phyloP scores from a whole-genome alignment of 2,797 vertebrate species.

The Myotis vivesi region DNA sequence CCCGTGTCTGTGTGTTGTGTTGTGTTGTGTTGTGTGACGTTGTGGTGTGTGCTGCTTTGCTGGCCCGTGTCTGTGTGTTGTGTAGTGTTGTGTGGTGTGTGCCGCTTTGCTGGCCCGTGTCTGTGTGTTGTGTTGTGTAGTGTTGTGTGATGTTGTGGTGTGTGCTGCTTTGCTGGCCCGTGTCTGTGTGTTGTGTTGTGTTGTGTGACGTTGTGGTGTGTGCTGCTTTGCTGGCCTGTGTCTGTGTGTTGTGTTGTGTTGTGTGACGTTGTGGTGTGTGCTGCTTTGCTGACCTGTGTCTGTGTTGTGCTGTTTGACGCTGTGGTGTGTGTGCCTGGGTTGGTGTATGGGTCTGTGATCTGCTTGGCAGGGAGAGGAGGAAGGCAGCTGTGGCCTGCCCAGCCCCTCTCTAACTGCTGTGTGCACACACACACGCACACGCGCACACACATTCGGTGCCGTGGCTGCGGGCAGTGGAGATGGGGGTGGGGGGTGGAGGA shows the following conservation, averaged over 20 bases:
- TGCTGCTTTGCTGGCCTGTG: not conserved
- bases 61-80: not conserved
- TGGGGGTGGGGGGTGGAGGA: conserved; percentile 71
- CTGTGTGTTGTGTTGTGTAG: not conserved
- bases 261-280: not conserved
- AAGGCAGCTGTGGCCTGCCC: conserved; percentile 8
- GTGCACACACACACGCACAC: not conserved
- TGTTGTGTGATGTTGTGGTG: not conserved
- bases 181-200: too few relatives aligned
- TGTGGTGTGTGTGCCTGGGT: not conserved
- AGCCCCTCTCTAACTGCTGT: conserved; percentile 43
- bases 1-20: not conserved
- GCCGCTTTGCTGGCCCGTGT: not conserved
- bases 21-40: not conserved
- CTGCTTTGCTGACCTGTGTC: not conserved
- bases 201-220: not conserved
- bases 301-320: not conserved
- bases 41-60: not conserved
- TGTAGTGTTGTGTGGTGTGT: not conserved
- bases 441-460: conserved; percentile 51
- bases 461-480: conserved; percentile 74
- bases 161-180: too few relatives aligned
- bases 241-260: not conserved
- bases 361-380: not conserved
- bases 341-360: conserved; percentile 24